These are phyloP conservation scores for Apotomis turbidana DNA, from an alignment of 2,888 invertebrate genomes.

Conservation along the genomic window DNA sequence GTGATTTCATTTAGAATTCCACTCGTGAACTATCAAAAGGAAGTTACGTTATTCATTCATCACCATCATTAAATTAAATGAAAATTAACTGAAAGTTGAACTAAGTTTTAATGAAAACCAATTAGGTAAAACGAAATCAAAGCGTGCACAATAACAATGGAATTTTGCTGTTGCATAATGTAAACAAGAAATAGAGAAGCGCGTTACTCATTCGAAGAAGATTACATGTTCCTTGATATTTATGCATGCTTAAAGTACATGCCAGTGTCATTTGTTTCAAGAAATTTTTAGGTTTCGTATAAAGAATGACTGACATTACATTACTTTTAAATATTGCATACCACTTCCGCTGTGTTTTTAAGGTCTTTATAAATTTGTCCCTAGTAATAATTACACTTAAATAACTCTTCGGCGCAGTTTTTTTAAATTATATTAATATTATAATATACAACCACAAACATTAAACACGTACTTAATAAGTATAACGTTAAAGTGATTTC, in stretches of 20 bases:
- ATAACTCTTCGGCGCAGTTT: background rate
- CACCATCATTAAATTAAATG: slow-evolving; percentile 12
- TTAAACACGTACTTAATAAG: background rate
- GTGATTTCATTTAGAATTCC: background rate
- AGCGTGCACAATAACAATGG: slow-evolving; percentile 57
- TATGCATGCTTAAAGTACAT: slow-evolving; percentile 37
- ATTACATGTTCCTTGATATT: slow-evolving; percentile 9
- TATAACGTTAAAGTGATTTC: background rate
- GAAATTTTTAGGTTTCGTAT: slow-evolving; percentile 15
- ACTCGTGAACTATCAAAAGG: background rate
- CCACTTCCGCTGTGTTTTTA: slow-evolving; percentile 35
- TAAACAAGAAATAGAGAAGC: slow-evolving; percentile 40
- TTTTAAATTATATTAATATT: too few species aligned
- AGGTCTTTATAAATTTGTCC: slow-evolving; percentile 21
- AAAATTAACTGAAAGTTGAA: slow-evolving; percentile 41
- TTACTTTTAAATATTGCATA: slow-evolving; percentile 30
- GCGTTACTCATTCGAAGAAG: slow-evolving; percentile 41
- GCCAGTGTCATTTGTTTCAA: slow-evolving; percentile 36
- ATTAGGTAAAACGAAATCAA: slow-evolving; percentile 48
- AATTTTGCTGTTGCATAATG: slow-evolving; percentile 55
- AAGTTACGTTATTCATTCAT: slow-evolving; percentile 10
- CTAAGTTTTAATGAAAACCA: slow-evolving; percentile 44
- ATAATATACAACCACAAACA: background rate
- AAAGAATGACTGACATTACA: slow-evolving; percentile 34
- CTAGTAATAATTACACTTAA: background rate